These are phyloP conservation scores for Kryptopterus vitreolus DNA, from an alignment of 2,797 vertebrate species.

Conservation along the genomic window DNA sequence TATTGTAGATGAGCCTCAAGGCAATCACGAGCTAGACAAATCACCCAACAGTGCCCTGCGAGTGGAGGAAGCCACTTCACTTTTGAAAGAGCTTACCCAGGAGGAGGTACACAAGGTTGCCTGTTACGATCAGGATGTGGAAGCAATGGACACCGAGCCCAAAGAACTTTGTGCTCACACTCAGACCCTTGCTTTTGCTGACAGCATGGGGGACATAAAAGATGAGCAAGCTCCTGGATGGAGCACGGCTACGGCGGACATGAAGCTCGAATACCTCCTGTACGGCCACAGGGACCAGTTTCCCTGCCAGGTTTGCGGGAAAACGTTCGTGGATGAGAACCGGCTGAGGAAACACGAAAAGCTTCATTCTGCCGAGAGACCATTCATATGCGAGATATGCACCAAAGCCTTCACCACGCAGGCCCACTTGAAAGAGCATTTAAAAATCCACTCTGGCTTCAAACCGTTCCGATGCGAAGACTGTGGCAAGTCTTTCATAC, in stretches of 20 bases:
- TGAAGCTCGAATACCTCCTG: slow-evolving; percentile 96
- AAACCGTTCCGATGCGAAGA: slow-evolving; percentile 97
- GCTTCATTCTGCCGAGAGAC: slow-evolving; percentile 92
- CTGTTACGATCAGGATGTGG: slow-evolving; percentile 92
- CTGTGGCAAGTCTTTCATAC: slow-evolving; percentile 96
- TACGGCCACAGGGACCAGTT: slow-evolving; percentile 93
- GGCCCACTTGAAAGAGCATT: slow-evolving; percentile 95
- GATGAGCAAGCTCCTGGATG: slow-evolving; percentile 92
- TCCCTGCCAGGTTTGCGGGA: slow-evolving; percentile 91
- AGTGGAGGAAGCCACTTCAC: slow-evolving; percentile 87
- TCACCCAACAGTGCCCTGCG: slow-evolving; percentile 86
- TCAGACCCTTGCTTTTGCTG: slow-evolving; percentile 84
- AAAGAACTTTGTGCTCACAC: slow-evolving; percentile 90
- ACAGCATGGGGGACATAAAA: slow-evolving; percentile 93
- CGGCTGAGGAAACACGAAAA: slow-evolving; percentile 91
- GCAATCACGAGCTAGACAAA: slow-evolving; percentile 90
- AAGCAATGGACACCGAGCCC: slow-evolving; percentile 89
- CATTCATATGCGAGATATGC: slow-evolving; percentile 96
- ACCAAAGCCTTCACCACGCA: slow-evolving; percentile 97
- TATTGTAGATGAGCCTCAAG: slow-evolving; percentile 83
- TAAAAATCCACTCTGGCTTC: slow-evolving; percentile 97
- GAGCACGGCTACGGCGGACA: slow-evolving; percentile 84
- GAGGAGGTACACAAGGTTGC: slow-evolving; percentile 94
- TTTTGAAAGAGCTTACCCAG: slow-evolving; percentile 90
- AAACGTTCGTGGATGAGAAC: slow-evolving; percentile 91